Base-by-base conservation (phyloP, 2,797 vertebrate species). In the Notolabrus celidotus region DNA sequence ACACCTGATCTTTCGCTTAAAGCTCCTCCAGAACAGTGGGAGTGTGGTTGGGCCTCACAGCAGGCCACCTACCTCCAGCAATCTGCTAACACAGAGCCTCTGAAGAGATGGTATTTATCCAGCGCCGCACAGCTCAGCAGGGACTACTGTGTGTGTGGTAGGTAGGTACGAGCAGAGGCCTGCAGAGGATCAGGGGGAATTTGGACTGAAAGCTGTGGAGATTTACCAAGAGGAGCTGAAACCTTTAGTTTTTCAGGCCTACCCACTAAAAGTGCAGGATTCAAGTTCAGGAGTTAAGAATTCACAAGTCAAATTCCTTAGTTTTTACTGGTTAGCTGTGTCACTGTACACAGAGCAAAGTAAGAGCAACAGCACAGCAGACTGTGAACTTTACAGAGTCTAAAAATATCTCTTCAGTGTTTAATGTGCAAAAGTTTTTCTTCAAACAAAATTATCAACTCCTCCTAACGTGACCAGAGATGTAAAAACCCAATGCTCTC, bases 1-100 rank as follows among this genome's bases (percentile, higher is more conserved):
- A 92, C 88, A 92, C 89, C 89, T 92, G 90, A 93, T 92, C 90
- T 92, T 89, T 93, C 78, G 65, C 88, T 93, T 90, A 90, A 88
- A 88, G 84, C 86, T 84, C 56, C 79, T 71, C 58, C 54, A 73
- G 86, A 92, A 87, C 87, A 88, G 89, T 90, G 84, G 89, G 88
- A 88, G 88, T 78, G 84, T 74, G 83, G 82, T 82, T 38, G 51
- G 86, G 87, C 86, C 87, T 92, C 89, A 79, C 89, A 90, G 89
- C 85, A 29, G 83, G 88, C 77, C 20, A 49, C 71, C 71, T 69
- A 79, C 87, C 85, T 83, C 82, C 84, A 87, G 86, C 86, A 70
- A 82, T 85, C 88, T 75, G 86, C 79, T 61, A 86, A 88, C 86
- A 86, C 76, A 64, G 79, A 82, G 79, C 80, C 83, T 89, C 89